Base-by-base conservation (phyloP, 2,113 vertebrate species). In the Lycaon pictus region DNA sequence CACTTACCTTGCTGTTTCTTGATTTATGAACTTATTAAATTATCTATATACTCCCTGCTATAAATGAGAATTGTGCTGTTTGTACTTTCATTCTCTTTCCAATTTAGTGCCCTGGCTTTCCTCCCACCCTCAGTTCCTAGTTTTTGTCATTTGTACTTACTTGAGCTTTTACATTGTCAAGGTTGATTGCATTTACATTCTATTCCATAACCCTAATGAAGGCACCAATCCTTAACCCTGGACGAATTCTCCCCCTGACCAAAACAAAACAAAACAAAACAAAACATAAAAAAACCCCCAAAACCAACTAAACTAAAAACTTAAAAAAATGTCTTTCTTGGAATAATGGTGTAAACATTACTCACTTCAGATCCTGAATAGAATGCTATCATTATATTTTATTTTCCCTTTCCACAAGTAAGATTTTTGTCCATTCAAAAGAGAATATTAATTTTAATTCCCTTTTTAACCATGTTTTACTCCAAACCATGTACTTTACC, bases 11-110 rank as follows among this genome's bases (percentile, higher is more conserved):
- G 19, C 65, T 95, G 17, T 88, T 93, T 93, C 22, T 87, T 89
- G 43, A 97, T 93, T 89, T 95, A 91, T 89, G 56, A 86, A 43
- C 17, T 93, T 72, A 97, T 76, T 92, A 74, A 53, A 23, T 67
- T 81, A 58, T 88, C 37, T 62, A 1, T 23, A 35, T 87, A 67
- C 65, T 95, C 82, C 63, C 62, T 69, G 2, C 9, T 65, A 11
- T 89, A 67, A 96, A 87, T 53, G 62, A 81, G 53, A 90, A 53
- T 65, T 92, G 93, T 72, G 35, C 84, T 74, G 29, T 83, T 92
- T 80, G 74, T 93, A 60, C 5, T 72, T 19, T 93, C 63, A 83
- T 69, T 32, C 11, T 63, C 56, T 80, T 85, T 80, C 35, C 25
- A 87, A 4, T 82, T 96, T 87, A 79, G 37, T 83, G 76, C 16